These are phyloP conservation scores for Pipra filicauda DNA, from an alignment of 2,113 vertebrate genomes.

Conservation along the genomic window DNA sequence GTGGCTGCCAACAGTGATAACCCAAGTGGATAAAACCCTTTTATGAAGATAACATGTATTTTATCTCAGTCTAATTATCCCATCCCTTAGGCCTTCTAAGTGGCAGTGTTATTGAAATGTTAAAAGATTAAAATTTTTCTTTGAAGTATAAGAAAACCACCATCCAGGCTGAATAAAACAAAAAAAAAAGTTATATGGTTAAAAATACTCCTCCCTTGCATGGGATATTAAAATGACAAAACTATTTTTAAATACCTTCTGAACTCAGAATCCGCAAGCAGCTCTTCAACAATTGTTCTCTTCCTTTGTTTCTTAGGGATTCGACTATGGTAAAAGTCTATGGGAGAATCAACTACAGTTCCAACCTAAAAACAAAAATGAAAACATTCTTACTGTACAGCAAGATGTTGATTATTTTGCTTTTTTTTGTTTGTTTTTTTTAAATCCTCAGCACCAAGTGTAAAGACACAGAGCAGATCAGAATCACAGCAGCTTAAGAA, in stretches of 20 bases:
- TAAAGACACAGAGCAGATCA: neutral
- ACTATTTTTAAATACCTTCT: slow-evolving; percentile 79
- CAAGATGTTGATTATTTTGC: neutral
- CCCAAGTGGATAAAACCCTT: neutral
- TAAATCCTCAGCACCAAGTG: neutral
- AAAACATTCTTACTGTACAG: neutral
- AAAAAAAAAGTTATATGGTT: neutral
- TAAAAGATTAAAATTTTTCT: neutral
- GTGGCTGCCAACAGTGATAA: neutral
- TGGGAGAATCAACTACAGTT: slow-evolving; percentile 88
- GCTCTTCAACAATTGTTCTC: slow-evolving; percentile 95
- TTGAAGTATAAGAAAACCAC: neutral
- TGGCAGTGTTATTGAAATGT: neutral
- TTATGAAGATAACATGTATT: neutral
- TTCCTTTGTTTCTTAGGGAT: slow-evolving; percentile 94
- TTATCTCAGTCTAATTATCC: neutral
- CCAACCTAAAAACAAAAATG: slow-evolving; percentile 78
- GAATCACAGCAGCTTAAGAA: neutral
- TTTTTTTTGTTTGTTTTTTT: neutral
- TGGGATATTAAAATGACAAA: neutral
- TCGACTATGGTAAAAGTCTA: slow-evolving; percentile 93
- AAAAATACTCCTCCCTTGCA: neutral
- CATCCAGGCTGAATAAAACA: neutral
- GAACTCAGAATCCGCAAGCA: slow-evolving; percentile 92
- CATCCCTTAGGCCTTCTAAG: neutral